Conservation (phyloP, 2,888 invertebrate species). For the Eupeodes latifasciatus region DNA sequence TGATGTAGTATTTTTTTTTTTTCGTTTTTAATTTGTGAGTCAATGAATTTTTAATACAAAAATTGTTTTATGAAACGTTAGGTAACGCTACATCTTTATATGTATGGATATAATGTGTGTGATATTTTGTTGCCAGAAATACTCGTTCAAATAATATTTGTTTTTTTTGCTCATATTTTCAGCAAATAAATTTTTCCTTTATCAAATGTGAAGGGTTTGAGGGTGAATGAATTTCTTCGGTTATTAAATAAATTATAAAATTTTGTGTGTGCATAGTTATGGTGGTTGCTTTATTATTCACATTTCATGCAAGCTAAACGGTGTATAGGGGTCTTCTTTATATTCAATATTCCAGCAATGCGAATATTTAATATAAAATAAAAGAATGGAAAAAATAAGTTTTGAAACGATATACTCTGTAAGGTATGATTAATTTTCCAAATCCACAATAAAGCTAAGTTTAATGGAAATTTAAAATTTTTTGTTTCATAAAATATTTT, state of each 20-base stretch:
- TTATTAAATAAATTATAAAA: not conserved
- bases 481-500: no score
- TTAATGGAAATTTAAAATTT: no score
- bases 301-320: no score
- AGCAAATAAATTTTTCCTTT: not conserved
- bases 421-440: no score
- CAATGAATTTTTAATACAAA: constrained; percentile 57
- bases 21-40: constrained; percentile 48
- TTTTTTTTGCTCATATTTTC: not conserved
- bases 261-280: not conserved
- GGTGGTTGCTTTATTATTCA: not conserved
- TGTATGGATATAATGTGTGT: not conserved
- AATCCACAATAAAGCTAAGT: no score
- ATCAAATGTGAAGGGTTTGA: not conserved
- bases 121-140: not conserved
- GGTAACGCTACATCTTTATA: not conserved
- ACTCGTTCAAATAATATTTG: no score
- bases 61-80: constrained; percentile 54
- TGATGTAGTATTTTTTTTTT: not conserved
- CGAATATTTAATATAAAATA: no score
- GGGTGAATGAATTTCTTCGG: not conserved
- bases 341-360: no score
- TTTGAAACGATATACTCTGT: no score
- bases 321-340: no score
- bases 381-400: no score